phyloP scores from a whole-genome alignment of 2,888 invertebrate species.

The Pocota personata region DNA sequence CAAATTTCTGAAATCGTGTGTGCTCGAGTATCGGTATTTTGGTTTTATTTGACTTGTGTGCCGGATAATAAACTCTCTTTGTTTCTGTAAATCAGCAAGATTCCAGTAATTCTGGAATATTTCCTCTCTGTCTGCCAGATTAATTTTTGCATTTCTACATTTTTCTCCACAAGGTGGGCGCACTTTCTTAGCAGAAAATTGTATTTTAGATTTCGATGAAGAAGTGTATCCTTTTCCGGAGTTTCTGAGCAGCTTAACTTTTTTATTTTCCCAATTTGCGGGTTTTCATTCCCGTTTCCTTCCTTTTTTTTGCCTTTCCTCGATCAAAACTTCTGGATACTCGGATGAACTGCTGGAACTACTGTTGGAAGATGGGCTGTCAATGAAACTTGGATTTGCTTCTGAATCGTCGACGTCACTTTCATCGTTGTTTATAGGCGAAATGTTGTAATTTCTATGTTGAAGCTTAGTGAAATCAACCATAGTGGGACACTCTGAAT shows the following conservation, averaged over 20 bases:
- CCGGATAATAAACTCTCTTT: conserved; percentile 66
- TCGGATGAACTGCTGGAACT: neutral
- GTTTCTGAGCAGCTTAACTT: neutral
- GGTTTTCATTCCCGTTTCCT: neutral
- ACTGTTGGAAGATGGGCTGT: neutral
- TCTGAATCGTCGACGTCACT: conserved; percentile 36
- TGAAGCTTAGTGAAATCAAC: conserved; percentile 5
- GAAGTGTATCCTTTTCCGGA: neutral
- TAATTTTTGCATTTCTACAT: conserved; percentile 10
- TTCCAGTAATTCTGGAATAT: conserved; percentile 25
- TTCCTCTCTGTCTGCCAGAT: neutral
- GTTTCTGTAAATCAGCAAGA: conserved; percentile 56
- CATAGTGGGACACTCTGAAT: conserved; percentile 1
- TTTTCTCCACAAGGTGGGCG: conserved; percentile 9
- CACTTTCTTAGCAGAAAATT: neutral
- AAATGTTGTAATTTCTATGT: conserved; percentile 6
- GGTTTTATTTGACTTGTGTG: conserved; percentile 55
- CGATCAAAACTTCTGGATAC: neutral
- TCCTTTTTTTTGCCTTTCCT: neutral
- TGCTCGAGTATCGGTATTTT: conserved; percentile 49
- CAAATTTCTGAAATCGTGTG: conserved; percentile 48
- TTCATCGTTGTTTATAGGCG: conserved; percentile 23
- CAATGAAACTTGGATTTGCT: conserved; percentile 5
- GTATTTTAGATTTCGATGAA: neutral
- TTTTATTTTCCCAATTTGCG: neutral